Base-by-base conservation (phyloP, 2,888 invertebrate genomes). In the Smittia sp. region DNA sequence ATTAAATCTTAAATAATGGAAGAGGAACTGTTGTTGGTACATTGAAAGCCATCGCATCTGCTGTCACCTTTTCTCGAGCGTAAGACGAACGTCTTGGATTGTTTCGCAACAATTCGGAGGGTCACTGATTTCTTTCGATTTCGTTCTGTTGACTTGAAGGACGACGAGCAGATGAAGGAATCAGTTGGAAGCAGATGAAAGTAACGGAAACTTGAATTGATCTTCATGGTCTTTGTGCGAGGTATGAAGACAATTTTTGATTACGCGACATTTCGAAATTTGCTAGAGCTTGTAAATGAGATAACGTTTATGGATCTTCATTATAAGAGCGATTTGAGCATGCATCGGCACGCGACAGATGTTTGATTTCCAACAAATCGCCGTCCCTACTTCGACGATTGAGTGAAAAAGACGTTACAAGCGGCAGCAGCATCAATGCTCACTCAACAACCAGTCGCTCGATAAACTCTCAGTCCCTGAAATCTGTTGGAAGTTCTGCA, bases 301-400 rank as follows among this genome's bases (percentile, higher is more conserved):
- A 39, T n/a, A n/a, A n/a, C 7, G 38, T 38, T 38, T 38, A 6
- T 38, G 11, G 38, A 6, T 6, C 11, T 38, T 38, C 38, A 38
- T 9, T 6, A 38, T 38, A 11, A 38, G 6, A 38, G 38, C 11
- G 7, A 38, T 38, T 38, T 38, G 15, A 15, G 41, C 62, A 39
- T 65, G 46, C 20, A 73, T 65, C 25, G 63, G 73, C 65, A 73
- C 65, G 73, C 41, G 46, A 41, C 65, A 73, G 65, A 39, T 63
- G 65, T 27, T 22, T 18, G n/a, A 62, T 32, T 18, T 22, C 18
- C 4, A 58, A 58, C 22, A 58, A 20, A 58, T 58, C n/a, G 46
- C 13, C 13, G n/a, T 11, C 46, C 46, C 46, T n/a, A n/a, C n/a
- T n/a, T 46, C 15, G 46, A 32, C 32, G 32, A 32, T 32, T n/a